phyloP scores from a whole-genome alignment of 2,113 vertebrate species.

The Sceloporus tristichus region DNA sequence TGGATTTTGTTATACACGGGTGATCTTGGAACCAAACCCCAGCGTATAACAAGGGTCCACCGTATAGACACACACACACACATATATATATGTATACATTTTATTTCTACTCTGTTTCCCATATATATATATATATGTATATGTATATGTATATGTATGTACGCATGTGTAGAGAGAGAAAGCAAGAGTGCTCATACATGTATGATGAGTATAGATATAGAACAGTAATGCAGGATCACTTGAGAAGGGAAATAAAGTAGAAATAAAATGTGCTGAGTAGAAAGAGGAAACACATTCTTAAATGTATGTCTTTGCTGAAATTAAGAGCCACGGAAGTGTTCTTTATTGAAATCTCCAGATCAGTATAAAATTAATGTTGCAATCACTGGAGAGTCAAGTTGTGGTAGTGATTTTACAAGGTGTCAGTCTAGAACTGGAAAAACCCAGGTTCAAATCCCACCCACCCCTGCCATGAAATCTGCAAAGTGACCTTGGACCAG shows the following conservation, averaged over 20 bases:
- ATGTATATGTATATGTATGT: too few species aligned
- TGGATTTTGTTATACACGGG: too few species aligned
- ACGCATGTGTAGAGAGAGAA: too few species aligned
- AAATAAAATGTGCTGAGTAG: not conserved
- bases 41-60: too few species aligned
- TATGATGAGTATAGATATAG: too few species aligned
- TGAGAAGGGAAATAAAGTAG: not conserved
- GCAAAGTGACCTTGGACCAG: not conserved
- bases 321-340: not conserved
- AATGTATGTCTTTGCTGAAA: not conserved
- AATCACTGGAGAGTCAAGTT: not conserved
- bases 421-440: not conserved
- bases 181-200: too few species aligned
- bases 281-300: not conserved
- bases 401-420: not conserved
- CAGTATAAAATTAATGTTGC: not conserved
- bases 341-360: not conserved
- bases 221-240: not conserved
- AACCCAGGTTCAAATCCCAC: not conserved
- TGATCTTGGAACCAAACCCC: too few species aligned
- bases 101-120: too few species aligned
- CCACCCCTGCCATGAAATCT: not conserved
- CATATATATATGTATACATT: too few species aligned
- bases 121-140: too few species aligned
- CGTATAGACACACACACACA: too few species aligned